Conservation (phyloP, 2,888 invertebrate genomes). For the Boloria selene region DNA sequence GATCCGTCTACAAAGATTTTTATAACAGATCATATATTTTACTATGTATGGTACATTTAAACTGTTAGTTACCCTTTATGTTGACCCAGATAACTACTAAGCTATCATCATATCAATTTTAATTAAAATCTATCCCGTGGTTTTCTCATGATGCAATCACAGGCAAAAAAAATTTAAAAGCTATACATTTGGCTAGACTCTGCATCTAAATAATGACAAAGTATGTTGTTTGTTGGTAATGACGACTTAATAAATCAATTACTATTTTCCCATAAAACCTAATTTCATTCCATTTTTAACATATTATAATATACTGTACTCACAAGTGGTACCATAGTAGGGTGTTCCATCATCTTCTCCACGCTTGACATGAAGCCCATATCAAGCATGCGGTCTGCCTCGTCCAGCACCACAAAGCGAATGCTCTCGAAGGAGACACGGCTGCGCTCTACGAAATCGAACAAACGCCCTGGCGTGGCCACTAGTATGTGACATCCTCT, state of each 20-base stretch:
- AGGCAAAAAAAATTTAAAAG: no score
- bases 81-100: no score
- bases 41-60: no score
- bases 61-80: no score
- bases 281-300: neutral
- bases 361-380: constrained; percentile 99
- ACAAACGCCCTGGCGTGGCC: constrained; percentile 97
- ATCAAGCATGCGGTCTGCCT: constrained; percentile 99
- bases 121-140: no score
- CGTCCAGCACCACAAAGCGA: constrained; percentile 96
- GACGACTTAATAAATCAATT: neutral
- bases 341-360: constrained; percentile 90
- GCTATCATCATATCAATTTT: no score
- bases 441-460: constrained; percentile 96
- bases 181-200: no score
- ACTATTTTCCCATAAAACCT: neutral
- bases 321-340: constrained; percentile 91
- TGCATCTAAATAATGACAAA: no score
- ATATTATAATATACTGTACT: constrained; percentile 45
- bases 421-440: constrained; percentile 94
- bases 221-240: no score
- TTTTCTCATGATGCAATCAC: no score
- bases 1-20: constrained; percentile 81
- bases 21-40: neutral
- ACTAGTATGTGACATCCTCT: constrained; percentile 97